Conservation (phyloP, 1,140 invertebrate genomes). For the Plutomurus gul region DNA sequence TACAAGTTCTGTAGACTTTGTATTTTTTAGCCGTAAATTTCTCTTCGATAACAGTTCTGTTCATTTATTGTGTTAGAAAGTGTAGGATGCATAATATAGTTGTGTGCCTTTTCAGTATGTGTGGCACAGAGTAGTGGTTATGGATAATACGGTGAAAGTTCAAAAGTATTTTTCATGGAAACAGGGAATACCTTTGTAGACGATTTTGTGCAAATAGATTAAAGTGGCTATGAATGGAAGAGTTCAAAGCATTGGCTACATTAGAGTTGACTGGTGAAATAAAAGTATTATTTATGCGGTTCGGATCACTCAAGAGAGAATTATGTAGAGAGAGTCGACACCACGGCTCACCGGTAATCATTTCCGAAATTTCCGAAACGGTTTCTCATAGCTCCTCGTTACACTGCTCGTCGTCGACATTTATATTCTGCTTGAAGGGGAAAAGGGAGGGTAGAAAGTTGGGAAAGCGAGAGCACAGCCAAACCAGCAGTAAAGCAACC, state of each 20-base stretch:
- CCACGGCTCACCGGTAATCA: conserved; percentile 26
- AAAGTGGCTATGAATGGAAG: background rate
- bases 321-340: conserved; percentile 19
- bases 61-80: too few species aligned
- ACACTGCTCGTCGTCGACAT: background rate
- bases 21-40: too few species aligned
- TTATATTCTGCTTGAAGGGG: conserved; percentile 23
- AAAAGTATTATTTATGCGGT: conserved; percentile 22
- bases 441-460: background rate
- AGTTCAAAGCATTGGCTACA: background rate
- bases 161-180: too few species aligned
- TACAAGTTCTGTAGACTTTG: too few species aligned
- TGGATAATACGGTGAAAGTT: too few species aligned
- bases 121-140: too few species aligned
- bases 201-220: background rate
- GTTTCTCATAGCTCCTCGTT: conserved; percentile 21
- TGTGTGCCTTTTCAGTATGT: too few species aligned
- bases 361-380: conserved; percentile 26
- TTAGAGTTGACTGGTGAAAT: background rate
- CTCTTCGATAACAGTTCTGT: too few species aligned
- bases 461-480: background rate
- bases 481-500: background rate
- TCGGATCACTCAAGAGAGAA: conserved; percentile 26
- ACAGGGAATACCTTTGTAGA: too few species aligned
- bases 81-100: too few species aligned